These are phyloP conservation scores for Eupithecia tripunctaria DNA, from an alignment of 2,888 invertebrate genomes.

Conservation along the genomic window DNA sequence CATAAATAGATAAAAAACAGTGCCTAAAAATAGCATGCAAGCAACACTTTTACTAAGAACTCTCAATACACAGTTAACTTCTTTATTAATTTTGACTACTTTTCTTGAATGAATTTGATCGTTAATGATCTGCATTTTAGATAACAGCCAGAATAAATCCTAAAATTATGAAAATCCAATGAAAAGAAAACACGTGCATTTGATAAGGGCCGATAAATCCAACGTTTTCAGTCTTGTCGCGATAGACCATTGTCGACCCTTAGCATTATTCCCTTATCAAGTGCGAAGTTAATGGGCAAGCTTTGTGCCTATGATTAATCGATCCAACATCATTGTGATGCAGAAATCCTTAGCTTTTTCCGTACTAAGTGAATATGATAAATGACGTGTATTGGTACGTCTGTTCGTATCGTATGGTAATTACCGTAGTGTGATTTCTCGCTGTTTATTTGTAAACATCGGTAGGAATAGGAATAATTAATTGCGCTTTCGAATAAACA, in stretches of 20 bases:
- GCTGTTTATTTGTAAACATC: conserved; percentile 47
- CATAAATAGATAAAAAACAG: conserved; percentile 22
- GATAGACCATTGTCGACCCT: conserved; percentile 66
- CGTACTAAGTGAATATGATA: conserved; percentile 69
- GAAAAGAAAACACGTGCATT: conserved; percentile 63
- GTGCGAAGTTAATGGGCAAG: conserved; percentile 82
- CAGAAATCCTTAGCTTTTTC: conserved; percentile 80
- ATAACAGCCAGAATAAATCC: neutral
- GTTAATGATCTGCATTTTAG: neutral
- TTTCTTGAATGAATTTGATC: neutral
- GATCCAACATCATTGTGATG: conserved; percentile 80
- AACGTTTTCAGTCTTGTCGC: conserved; percentile 66
- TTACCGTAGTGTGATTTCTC: conserved; percentile 57
- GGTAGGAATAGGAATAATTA: conserved; percentile 50
- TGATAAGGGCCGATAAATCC: conserved; percentile 75
- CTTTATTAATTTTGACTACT: neutral
- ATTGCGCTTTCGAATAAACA: conserved; percentile 48
- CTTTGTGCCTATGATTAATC: conserved; percentile 84
- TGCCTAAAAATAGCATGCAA: conserved; percentile 32
- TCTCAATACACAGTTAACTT: conserved; percentile 6
- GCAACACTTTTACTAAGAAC: conserved; percentile 15
- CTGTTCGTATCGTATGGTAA: conserved; percentile 57
- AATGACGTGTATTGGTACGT: conserved; percentile 63
- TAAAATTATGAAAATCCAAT: conserved; percentile 9
- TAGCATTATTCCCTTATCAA: conserved; percentile 76